phyloP scores from a whole-genome alignment of 2,888 invertebrate genomes.

The Diaperis boleti region DNA sequence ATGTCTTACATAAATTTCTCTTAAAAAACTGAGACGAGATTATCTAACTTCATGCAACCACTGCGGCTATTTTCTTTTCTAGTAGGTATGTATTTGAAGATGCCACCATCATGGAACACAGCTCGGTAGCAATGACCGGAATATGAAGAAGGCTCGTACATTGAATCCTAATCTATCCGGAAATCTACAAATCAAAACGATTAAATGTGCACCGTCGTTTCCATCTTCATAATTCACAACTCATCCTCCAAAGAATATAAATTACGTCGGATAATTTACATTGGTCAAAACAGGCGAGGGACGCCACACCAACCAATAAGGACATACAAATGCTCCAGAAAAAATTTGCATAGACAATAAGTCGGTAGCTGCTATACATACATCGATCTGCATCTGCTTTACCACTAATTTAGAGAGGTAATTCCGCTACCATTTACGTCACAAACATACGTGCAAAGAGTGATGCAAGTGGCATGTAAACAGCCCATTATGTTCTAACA shows the following conservation, averaged over 20 bases:
- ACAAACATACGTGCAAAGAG: slow-evolving; percentile 10
- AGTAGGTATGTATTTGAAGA: no score
- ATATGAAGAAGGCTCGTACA: slow-evolving; percentile 1
- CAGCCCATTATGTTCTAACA: slow-evolving; percentile 9
- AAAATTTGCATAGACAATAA: no score
- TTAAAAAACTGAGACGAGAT: neutral
- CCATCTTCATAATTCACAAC: slow-evolving; percentile 1
- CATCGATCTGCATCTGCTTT: neutral
- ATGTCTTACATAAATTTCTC: neutral
- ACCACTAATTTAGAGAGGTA: slow-evolving; percentile 1
- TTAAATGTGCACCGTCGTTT: slow-evolving; percentile 16
- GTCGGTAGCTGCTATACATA: no score
- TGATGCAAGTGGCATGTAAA: slow-evolving; percentile 25
- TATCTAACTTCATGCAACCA: neutral
- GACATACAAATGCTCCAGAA: neutral
- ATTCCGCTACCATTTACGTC: slow-evolving; percentile 20
- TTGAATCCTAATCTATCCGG: slow-evolving; percentile 24
- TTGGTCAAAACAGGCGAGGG: neutral
- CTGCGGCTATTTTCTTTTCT: neutral
- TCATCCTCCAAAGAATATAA: neutral
- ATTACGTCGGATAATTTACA: neutral
- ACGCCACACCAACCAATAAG: neutral
- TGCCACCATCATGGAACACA: no score
- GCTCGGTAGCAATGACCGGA: neutral
- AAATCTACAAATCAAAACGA: slow-evolving; percentile 21